These are phyloP conservation scores for Argyresthia albistria DNA, from an alignment of 2,888 invertebrate species.

Conservation along the genomic window DNA sequence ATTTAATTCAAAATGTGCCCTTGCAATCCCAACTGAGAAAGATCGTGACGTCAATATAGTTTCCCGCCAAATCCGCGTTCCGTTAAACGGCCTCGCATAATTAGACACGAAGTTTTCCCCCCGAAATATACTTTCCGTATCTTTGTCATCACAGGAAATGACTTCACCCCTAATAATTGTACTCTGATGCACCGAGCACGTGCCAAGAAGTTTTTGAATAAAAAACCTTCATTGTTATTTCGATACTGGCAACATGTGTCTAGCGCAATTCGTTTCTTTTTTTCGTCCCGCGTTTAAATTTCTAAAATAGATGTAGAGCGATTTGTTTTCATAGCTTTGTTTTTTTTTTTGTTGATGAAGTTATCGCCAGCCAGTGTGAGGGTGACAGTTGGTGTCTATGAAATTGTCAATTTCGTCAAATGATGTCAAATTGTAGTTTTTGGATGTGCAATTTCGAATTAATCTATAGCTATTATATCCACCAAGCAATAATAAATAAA, in stretches of 20 bases:
- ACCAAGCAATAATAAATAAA: too few relatives aligned
- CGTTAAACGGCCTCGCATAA: constrained; percentile 22
- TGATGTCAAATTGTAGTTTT: not conserved
- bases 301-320: not conserved
- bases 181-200: constrained; percentile 20
- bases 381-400: constrained; percentile 1
- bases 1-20: too few relatives aligned
- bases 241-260: constrained; percentile 25
- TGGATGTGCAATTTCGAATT: not conserved
- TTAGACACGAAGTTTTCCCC: constrained; percentile 21
- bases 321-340: not conserved
- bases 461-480: not conserved
- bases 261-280: not conserved
- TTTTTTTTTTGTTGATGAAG: not conserved
- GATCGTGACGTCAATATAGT: not conserved
- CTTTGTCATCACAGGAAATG: constrained; percentile 61
- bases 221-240: constrained; percentile 19
- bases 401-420: not conserved
- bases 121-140: constrained; percentile 27
- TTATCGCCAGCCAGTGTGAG: not conserved
- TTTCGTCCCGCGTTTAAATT: not conserved
- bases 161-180: constrained; percentile 42
- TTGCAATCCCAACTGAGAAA: too few relatives aligned
- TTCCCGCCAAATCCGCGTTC: constrained; percentile 28
- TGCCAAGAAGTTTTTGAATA: constrained; percentile 33